These are phyloP conservation scores for Lepidotrigona ventralis DNA, from an alignment of 1,140 invertebrate species.

Conservation along the genomic window DNA sequence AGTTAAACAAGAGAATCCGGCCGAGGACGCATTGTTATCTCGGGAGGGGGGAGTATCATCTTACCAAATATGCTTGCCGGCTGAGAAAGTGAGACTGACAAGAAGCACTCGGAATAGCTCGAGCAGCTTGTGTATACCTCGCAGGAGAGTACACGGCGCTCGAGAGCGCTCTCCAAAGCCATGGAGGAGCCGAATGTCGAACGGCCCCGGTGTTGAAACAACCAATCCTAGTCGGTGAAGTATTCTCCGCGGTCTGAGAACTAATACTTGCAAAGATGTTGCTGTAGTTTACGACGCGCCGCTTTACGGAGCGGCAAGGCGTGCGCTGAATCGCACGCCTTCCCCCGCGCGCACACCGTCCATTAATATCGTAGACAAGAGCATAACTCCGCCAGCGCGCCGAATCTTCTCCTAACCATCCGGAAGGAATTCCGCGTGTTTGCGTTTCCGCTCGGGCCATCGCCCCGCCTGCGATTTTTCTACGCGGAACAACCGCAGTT, in stretches of 20 bases:
- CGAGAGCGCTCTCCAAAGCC: conserved; percentile 55
- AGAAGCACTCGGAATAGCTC: conserved; percentile 52
- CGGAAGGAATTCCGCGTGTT: conserved; percentile 18
- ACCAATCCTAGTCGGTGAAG: conserved; percentile 61
- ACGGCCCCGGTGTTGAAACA: conserved; percentile 58
- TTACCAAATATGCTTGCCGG: conserved; percentile 59
- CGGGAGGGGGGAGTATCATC: conserved; percentile 47
- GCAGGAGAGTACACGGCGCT: conserved; percentile 57
- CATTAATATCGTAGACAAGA: conserved; percentile 49
- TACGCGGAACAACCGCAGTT: neutral
- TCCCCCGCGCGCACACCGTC: conserved; percentile 14
- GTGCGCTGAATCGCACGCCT: conserved; percentile 45
- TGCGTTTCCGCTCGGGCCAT: neutral
- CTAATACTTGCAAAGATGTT: conserved; percentile 58
- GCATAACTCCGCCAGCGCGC: conserved; percentile 29
- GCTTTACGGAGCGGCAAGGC: conserved; percentile 38
- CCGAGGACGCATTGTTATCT: conserved; percentile 49
- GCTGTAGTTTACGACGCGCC: conserved; percentile 33
- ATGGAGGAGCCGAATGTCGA: conserved; percentile 54
- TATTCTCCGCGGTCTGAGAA: conserved; percentile 60
- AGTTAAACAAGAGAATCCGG: conserved; percentile 36
- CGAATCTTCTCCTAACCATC: neutral
- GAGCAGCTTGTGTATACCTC: conserved; percentile 54
- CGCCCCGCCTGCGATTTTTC: neutral
- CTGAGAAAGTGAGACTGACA: conserved; percentile 61